These are phyloP conservation scores for Nomia melanderi DNA, from an alignment of 1,140 invertebrate genomes.

Conservation along the genomic window DNA sequence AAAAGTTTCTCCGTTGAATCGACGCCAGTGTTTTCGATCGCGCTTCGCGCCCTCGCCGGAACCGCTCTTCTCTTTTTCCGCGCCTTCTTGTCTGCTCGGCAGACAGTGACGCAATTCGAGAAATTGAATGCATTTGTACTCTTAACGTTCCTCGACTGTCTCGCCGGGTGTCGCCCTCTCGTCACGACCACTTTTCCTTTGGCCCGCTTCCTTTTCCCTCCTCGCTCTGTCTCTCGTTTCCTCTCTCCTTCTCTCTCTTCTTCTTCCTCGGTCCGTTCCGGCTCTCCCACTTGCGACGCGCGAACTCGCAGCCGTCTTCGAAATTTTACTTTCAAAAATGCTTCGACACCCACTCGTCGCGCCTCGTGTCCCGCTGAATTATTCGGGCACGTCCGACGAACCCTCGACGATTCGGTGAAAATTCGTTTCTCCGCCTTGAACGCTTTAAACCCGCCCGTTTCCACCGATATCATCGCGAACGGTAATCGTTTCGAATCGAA, in stretches of 20 bases:
- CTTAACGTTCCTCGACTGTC: conserved; percentile 60
- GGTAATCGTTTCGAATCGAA: too few species aligned
- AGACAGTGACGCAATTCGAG: conserved; percentile 68
- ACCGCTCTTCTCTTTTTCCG: conserved; percentile 37
- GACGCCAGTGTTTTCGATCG: conserved; percentile 77
- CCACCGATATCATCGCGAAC: too few species aligned
- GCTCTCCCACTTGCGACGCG: too few species aligned
- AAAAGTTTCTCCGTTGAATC: conserved; percentile 69
- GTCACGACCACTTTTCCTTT: conserved; percentile 58
- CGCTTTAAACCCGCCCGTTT: too few species aligned
- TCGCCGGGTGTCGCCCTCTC: conserved; percentile 57
- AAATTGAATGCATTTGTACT: conserved; percentile 72
- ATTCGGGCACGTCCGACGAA: conserved; percentile 12
- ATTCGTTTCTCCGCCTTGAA: background rate
- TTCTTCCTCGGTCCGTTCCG: too few species aligned
- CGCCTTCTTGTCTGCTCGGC: conserved; percentile 31
- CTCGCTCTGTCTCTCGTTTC: conserved; percentile 1
- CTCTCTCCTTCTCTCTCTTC: background rate
- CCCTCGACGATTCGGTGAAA: background rate
- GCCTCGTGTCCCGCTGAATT: conserved; percentile 9
- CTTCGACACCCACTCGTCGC: background rate
- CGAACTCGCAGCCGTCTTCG: background rate
- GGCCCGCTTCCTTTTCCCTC: conserved; percentile 14
- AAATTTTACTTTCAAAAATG: conserved; percentile 41
- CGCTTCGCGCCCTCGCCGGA: conserved; percentile 69